Evolutionary conservation across 2,797 vertebrate genomes (phyloP).

Genomic region (Moxostoma hubbsi): DNA sequence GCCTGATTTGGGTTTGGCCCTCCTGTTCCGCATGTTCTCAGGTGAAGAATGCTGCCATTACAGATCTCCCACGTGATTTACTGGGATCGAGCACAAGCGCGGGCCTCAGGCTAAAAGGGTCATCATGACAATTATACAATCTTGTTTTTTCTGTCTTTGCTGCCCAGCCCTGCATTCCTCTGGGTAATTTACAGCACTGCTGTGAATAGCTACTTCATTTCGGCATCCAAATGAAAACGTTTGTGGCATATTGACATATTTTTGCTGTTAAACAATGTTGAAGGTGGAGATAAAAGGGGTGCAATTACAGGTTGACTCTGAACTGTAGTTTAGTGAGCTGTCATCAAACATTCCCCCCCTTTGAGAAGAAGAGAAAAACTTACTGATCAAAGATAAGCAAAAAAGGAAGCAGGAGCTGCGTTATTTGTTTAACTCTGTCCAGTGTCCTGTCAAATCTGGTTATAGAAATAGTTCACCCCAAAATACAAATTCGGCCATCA

Average conservation of each 20-base stretch:
- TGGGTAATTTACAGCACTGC: conserved; percentile 84
- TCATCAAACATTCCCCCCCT: conserved; percentile 74
- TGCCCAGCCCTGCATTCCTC: conserved; percentile 79
- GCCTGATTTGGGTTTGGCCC: conserved; percentile 27
- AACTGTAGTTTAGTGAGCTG: conserved; percentile 77
- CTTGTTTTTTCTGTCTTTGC: conserved; percentile 23
- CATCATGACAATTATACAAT: conserved; percentile 69
- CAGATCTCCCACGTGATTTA: conserved; percentile 79
- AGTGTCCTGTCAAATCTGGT: conserved; percentile 2
- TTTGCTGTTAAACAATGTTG: conserved; percentile 88
- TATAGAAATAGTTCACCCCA: not conserved
- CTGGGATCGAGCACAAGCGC: conserved; percentile 73
- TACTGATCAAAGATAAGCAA: conserved; percentile 59
- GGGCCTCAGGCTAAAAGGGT: conserved; percentile 74
- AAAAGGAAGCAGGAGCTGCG: not conserved
- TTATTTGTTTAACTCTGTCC: conserved; percentile 25
- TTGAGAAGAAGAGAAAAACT: conserved; percentile 67
- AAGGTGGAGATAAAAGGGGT: conserved; percentile 84
- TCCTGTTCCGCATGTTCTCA: conserved; percentile 56
- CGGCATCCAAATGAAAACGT: conserved; percentile 83
- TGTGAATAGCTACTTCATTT: conserved; percentile 82
- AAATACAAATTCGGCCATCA: too few relatives aligned
- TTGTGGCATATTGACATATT: conserved; percentile 85
- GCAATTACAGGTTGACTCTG: conserved; percentile 82
- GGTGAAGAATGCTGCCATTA: conserved; percentile 74